Evolutionary conservation across 2,888 invertebrate genomes (phyloP).

Genomic region (Caenorhabditis parvicauda): DNA sequence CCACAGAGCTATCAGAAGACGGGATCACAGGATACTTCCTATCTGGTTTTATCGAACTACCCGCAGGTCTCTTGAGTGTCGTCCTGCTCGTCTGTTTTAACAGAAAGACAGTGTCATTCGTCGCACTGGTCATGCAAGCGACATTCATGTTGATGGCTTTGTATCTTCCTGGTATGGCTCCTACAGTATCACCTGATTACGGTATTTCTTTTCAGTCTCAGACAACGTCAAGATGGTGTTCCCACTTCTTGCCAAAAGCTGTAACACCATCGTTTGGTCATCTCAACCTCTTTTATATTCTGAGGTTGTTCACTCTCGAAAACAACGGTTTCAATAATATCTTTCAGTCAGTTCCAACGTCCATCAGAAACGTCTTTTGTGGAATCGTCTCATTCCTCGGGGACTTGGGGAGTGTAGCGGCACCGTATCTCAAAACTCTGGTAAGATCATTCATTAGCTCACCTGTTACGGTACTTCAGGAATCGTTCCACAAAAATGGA

Average conservation of each 20-base stretch:
- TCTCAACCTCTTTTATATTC: slow-evolving; percentile 49
- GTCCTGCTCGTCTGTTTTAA: slow-evolving; percentile 24
- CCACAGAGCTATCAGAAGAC: slow-evolving; percentile 55
- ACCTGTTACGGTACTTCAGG: too few relatives aligned
- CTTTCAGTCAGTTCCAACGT: slow-evolving; percentile 27
- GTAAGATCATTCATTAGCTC: slow-evolving; percentile 31
- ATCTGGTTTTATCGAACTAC: slow-evolving; percentile 57
- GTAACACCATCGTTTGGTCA: slow-evolving; percentile 55
- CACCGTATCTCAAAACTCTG: slow-evolving; percentile 55
- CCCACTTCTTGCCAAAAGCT: slow-evolving; percentile 52
- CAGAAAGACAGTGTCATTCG: slow-evolving; percentile 31
- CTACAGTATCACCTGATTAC: slow-evolving; percentile 1
- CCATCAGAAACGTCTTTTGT: slow-evolving; percentile 54
- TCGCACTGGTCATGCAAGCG: slow-evolving; percentile 17
- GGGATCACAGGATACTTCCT: slow-evolving; percentile 59
- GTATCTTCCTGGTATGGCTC: slow-evolving; percentile 12
- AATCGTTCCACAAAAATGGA: slow-evolving; percentile 41
- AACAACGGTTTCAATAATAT: background rate
- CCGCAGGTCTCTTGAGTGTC: slow-evolving; percentile 48
- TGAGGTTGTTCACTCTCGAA: slow-evolving; percentile 33
- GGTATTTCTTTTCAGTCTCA: slow-evolving; percentile 13
- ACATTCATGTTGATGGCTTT: slow-evolving; percentile 23
- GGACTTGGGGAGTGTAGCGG: slow-evolving; percentile 55
- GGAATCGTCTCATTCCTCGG: slow-evolving; percentile 53
- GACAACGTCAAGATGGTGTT: slow-evolving; percentile 36